Conservation (phyloP, 2,113 vertebrate species). For the Apaloderma vittatum region DNA sequence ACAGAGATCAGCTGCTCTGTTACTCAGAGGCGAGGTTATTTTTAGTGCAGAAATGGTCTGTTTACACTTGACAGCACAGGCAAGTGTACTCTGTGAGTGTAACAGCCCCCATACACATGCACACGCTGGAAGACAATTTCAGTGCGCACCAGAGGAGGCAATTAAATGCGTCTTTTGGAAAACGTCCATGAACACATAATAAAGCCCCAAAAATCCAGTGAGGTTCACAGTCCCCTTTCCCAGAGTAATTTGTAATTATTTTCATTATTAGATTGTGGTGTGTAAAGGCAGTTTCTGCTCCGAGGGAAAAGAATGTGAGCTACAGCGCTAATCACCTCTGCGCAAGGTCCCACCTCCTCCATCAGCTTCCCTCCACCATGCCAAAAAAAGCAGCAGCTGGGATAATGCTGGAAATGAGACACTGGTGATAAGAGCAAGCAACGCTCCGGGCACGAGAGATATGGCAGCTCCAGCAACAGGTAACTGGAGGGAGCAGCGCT, state of each 20-base stretch:
- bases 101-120: not conserved
- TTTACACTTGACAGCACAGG: not conserved
- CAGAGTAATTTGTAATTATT: not conserved
- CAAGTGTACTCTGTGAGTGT: fast-evolving
- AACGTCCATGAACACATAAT: fast-evolving
- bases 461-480: not conserved
- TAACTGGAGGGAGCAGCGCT: fast-evolving
- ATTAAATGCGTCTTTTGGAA: not conserved
- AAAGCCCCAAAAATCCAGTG: not conserved
- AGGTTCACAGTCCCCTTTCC: not conserved
- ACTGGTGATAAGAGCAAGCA: not conserved
- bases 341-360: not conserved
- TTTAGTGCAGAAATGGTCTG: conserved; percentile 8
- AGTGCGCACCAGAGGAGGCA: not conserved
- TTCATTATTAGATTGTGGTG: not conserved
- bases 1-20: not conserved
- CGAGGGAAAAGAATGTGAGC: not conserved
- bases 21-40: not conserved
- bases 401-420: not conserved
- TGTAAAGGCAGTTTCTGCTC: not conserved
- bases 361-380: too few species aligned
- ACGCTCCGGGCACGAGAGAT: fast-evolving
- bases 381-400: not conserved
- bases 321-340: not conserved
- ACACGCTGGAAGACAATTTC: not conserved